Conservation (phyloP, 2,797 vertebrate species). For the Cynopterus sphinx region DNA sequence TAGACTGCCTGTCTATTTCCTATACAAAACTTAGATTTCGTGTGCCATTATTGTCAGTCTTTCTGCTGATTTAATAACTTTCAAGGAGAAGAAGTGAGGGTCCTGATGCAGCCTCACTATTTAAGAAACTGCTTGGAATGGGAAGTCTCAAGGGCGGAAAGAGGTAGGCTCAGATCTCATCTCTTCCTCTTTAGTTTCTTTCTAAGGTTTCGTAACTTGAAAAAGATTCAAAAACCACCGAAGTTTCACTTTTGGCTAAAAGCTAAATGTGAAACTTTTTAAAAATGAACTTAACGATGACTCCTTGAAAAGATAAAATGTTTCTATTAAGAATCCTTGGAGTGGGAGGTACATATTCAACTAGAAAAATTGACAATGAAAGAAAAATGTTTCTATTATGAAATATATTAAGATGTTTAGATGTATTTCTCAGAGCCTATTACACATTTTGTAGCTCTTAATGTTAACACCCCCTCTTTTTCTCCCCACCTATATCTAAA, state of each 20-base stretch:
- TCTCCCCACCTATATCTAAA: conserved; percentile 23
- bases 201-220: conserved; percentile 56
- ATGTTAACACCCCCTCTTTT: not conserved
- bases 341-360: conserved; percentile 22
- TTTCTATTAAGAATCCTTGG: conserved; percentile 34
- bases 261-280: conserved; percentile 63
- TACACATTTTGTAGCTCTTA: conserved; percentile 54
- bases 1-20: conserved; percentile 92
- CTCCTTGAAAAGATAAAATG: not conserved
- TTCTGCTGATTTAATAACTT: conserved; percentile 79
- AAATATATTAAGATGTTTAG: conserved; percentile 14
- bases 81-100: conserved; percentile 65
- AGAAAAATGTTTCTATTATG: conserved; percentile 34
- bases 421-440: conserved; percentile 15
- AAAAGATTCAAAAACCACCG: conserved; percentile 65
- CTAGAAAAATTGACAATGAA: conserved; percentile 49
- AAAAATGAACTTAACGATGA: conserved; percentile 46
- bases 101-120: conserved; percentile 58
- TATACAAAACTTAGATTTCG: conserved; percentile 92
- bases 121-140: conserved; percentile 72
- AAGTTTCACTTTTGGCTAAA: conserved; percentile 56
- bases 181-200: conserved; percentile 66
- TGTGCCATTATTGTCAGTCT: conserved; percentile 78
- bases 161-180: conserved; percentile 75
- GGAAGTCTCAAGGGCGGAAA: conserved; percentile 73